These are phyloP conservation scores for pig (Sus scrofa) DNA, from an alignment of 2,113 vertebrate genomes.

Conservation along the genomic window DNA sequence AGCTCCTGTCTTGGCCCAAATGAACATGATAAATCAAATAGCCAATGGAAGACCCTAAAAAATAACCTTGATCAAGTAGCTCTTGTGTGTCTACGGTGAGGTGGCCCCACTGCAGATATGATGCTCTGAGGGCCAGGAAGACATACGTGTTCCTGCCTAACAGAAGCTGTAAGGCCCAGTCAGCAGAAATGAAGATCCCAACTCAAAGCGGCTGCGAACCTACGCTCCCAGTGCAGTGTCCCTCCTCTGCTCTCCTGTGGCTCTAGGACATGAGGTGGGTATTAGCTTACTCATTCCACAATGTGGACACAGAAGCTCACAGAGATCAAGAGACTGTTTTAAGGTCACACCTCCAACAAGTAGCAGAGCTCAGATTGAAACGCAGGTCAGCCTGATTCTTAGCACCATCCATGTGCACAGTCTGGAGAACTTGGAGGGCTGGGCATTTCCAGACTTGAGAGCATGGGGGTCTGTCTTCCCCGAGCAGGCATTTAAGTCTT, in stretches of 20 bases:
- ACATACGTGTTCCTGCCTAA: neutral
- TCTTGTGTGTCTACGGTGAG: neutral
- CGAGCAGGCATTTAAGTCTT: neutral
- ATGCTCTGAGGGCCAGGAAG: neutral
- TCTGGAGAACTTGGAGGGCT: neutral
- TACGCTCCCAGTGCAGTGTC: neutral
- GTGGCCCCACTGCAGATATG: neutral
- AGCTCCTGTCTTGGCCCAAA: neutral
- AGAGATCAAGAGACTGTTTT: neutral
- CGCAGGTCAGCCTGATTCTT: neutral
- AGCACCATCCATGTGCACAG: neutral
- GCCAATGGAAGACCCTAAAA: conserved; percentile 32
- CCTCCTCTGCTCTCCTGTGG: neutral
- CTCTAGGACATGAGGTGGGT: neutral
- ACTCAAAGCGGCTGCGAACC: neutral
- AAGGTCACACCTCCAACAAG: neutral
- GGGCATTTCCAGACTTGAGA: neutral
- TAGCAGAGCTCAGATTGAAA: neutral
- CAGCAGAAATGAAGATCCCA: neutral
- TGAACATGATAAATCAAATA: neutral
- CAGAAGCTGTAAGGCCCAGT: neutral
- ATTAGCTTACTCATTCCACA: neutral
- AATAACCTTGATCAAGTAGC: neutral
- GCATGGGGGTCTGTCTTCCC: neutral
- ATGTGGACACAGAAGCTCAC: neutral